Percentiles rank a stretch among this genome's conserved stretches.
Evolutionary conservation across 2,797 vertebrate species (phyloP).

Genomic region (Leptodactylus fallax): DNA sequence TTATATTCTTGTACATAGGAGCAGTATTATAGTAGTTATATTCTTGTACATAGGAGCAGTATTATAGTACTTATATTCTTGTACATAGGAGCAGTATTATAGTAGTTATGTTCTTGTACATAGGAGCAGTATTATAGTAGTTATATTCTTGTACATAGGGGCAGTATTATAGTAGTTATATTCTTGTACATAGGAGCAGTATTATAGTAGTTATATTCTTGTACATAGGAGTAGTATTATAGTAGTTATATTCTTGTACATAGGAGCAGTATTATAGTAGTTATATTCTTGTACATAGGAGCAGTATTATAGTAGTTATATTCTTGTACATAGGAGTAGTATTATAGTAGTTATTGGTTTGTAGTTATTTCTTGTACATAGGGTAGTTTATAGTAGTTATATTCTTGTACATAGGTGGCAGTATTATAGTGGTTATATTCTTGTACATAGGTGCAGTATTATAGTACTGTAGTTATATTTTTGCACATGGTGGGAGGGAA

Average conservation of each 20-base stretch:
- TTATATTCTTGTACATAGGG: too few relatives aligned
- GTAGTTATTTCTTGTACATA: slow-evolving; percentile 2
- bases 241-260: slow-evolving; percentile 4
- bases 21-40: slow-evolving; percentile 8
- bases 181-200: not conserved
- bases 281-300: not conserved
- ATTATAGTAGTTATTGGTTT: slow-evolving; percentile 7
- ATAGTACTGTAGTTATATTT: not conserved
- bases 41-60: not conserved
- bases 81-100: slow-evolving; percentile 3
- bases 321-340: slow-evolving; percentile 1
- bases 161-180: slow-evolving; percentile 8
- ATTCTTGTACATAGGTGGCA: slow-evolving; percentile 6
- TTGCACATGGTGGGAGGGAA: too few relatives aligned
- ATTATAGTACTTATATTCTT: slow-evolving; percentile 6
- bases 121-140: slow-evolving; percentile 10
- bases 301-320: slow-evolving; percentile 12
- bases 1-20: not conserved
- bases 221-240: slow-evolving; percentile 8
- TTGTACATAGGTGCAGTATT: not conserved
- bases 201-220: slow-evolving; percentile 10
- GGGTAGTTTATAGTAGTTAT: slow-evolving; percentile 11
- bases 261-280: slow-evolving; percentile 9
- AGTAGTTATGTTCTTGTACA: slow-evolving; percentile 4
- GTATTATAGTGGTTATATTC: slow-evolving; percentile 1